Evolutionary conservation across 2,888 invertebrate species (phyloP), one percentile per base, ranked within the genome.

Genomic region (Fragum fragum): DNA sequence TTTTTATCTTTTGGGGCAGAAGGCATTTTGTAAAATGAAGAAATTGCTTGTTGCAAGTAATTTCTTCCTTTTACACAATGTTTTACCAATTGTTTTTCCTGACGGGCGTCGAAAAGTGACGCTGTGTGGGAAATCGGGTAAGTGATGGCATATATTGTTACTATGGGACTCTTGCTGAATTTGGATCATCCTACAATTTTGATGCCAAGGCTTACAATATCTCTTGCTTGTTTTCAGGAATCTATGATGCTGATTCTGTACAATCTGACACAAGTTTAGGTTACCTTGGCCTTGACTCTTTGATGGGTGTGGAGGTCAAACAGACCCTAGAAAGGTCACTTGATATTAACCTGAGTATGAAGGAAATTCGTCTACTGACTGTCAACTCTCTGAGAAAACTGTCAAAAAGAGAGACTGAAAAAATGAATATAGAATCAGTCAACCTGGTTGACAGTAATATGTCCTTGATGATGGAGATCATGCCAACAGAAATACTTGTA

Each of bases 251-350:
- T 0, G 96, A 96, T 88, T 97, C 97, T 83, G 96, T 99, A 39
- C 96, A 97, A 83, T 96, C 96, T 57, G 96, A 96, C 36, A 96
- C 97, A 5, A 97, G 97, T 57, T 95, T 99, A 66, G 98, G 98
- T 36, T 99, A 99, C 94, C 96, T 99, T 55, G 99, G 99, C 82
- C 98, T 99, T 97, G 99, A 99, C 94, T 99, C 99, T 1, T 95
- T 99, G 88, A 99, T 99, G 99, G 99, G 99, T 63, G 98, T 99
- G 1, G 99, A 99, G 96, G 98, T 99, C 93, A 99, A 99, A 94
- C 99, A 99, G 95, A 97, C 98, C 0, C 95, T 99, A 73, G 99
- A 99, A 94, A 96, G 98, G 76, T 97, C 97, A 92, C 98, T 97
- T 95, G 99, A 99, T 94, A 95, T 99, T 79, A 97, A 97, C 28